Evolutionary conservation across 2,797 vertebrate species (phyloP).

Genomic region (Semotilus atromaculatus): DNA sequence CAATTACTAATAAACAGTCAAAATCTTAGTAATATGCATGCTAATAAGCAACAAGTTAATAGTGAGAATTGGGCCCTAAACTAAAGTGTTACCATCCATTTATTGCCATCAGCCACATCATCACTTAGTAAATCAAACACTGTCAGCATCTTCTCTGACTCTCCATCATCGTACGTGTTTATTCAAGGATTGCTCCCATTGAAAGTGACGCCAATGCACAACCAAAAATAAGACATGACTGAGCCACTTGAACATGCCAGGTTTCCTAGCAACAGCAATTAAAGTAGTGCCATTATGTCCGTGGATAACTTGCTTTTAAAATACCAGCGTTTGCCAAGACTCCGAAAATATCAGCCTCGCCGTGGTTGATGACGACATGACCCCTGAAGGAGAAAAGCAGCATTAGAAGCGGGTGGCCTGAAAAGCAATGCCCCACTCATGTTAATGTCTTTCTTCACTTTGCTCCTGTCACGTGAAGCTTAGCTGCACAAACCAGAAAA

Average conservation of each 20-base stretch:
- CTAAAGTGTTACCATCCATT: background rate
- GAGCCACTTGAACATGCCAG: constrained; percentile 46
- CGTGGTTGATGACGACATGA: background rate
- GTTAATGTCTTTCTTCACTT: constrained; percentile 53
- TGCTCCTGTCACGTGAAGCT: constrained; percentile 52
- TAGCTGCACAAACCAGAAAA: constrained; percentile 64
- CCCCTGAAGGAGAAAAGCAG: constrained; percentile 1
- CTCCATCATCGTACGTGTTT: constrained; percentile 18
- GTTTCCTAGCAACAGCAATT: constrained; percentile 61
- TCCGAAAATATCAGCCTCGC: background rate
- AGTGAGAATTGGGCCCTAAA: too few relatives aligned
- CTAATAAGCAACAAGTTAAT: too few relatives aligned
- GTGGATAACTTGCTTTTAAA: constrained; percentile 39
- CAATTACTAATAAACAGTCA: too few relatives aligned
- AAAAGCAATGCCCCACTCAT: constrained; percentile 26
- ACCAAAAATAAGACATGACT: constrained; percentile 51
- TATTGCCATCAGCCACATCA: background rate
- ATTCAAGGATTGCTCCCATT: constrained; percentile 35
- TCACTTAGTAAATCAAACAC: background rate
- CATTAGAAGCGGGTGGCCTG: constrained; percentile 8
- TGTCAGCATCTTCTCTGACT: constrained; percentile 17
- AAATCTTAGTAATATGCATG: too few relatives aligned
- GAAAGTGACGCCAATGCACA: constrained; percentile 36
- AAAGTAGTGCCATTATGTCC: constrained; percentile 35
- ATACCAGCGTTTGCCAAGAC: constrained; percentile 8